These are phyloP conservation scores for Monarcha castaneiventris DNA, from an alignment of 2,113 vertebrate species.

Conservation along the genomic window DNA sequence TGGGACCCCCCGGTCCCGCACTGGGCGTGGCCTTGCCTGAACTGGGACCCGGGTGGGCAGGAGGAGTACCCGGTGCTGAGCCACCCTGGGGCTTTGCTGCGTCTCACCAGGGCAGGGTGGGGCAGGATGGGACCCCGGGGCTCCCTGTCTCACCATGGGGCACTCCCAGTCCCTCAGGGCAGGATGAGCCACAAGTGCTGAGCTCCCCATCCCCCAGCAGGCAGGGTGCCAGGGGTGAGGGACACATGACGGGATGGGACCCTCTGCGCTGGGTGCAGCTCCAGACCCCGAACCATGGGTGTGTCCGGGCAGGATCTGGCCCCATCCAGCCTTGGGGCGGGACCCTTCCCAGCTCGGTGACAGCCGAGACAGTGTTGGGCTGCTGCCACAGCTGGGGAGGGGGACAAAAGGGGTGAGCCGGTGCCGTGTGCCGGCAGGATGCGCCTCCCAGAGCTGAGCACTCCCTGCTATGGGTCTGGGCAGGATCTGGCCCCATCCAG, in stretches of 20 bases:
- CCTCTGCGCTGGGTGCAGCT: background rate
- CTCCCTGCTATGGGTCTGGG: no score
- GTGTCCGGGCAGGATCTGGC: background rate
- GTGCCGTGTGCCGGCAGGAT: background rate
- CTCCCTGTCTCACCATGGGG: background rate
- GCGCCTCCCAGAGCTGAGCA: background rate
- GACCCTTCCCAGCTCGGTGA: background rate
- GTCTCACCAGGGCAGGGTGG: background rate
- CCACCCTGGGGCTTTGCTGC: background rate
- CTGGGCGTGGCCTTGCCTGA: background rate
- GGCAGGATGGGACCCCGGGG: background rate
- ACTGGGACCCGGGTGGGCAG: background rate
- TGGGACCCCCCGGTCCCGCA: background rate
- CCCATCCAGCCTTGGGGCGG: background rate
- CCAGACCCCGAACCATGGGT: background rate
- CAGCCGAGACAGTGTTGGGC: no score
- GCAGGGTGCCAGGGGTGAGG: background rate
- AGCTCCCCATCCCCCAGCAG: background rate
- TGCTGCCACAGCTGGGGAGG: background rate
- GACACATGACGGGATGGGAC: background rate
- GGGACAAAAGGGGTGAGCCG: background rate
- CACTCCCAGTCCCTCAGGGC: no score
- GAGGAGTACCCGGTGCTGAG: background rate
- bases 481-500: no score
- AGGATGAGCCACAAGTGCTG: background rate